Evolutionary conservation across 2,113 vertebrate genomes (phyloP), one percentile per base, ranked within the genome.

Genomic region (Atherinomorus stipes): DNA sequence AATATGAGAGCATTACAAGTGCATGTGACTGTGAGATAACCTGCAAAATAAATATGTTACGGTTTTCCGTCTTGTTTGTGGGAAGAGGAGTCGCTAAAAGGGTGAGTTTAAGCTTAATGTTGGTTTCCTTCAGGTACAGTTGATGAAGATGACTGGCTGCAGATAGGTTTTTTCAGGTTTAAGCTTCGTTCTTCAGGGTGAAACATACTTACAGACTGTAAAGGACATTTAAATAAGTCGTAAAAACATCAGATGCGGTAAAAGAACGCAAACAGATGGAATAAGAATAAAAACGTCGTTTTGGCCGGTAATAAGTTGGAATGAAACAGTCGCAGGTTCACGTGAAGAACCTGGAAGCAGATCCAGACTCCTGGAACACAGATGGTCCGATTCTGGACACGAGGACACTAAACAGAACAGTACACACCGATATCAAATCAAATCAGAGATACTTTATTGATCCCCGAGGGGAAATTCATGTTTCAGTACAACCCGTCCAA

Each of bases 31-130:
- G 57, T 23, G 18, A 18, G 57, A 62, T 25, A 45, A 63, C 40
- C 1, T 0, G 1, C 31, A 0, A 19, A 38, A 1, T 6, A 3
- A 45, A 73, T 8, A 94, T 94, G 93, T 37, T 93, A 44, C 90
- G 90, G 2, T 59, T 85, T 7, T 66, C 88, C 19, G 3, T 91
- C 10, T 4, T 78, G 7, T 11, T 85, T 26, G 60, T 82, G 40
- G 63, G 80, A 38, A 82, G 89, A 79, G 80, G 79, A 58, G 66
- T 60, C 56, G 64, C 62, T 19, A 78, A 68, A 68, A 81, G 92
- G 69, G 92, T 94, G 61, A 93, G 92, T 19, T 19, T 8, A 8
- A 6, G 16, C 16, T n/a, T 5, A n/a, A 7, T 40, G 38, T 16
- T 16, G 11, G 42, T 18, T 44, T 47, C 13, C 44, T 42, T 4